Base-by-base conservation (phyloP, 2,888 invertebrate genomes). In the Ditylenchus weischeri region DNA sequence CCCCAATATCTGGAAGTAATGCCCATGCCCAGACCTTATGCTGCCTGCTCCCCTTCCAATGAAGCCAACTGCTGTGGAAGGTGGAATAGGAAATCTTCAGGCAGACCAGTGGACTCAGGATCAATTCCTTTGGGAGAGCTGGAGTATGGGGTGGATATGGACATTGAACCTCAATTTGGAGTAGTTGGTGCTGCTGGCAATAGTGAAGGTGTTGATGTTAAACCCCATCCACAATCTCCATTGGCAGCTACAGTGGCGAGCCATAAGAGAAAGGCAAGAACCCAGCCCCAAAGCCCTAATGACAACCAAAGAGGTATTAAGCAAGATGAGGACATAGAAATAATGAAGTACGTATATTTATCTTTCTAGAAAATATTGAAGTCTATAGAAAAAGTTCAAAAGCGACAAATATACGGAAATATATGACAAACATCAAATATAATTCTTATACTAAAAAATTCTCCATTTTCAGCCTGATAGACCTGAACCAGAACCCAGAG, bases 141-240 rank as follows among this genome's bases (percentile, higher is more conserved):
- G 13, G 54, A 54, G 29, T 54, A 54, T 54, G 54, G 54, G 11
- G 54, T 54, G 54, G 54, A 54, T 29, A 13, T 54, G 21, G 54
- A 54, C 23, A 29, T 23, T 54, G 54, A 54, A 18, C 43, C 43
- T 10, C 43, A 43, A 8, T 43, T 43, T 43, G 8, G 15, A 6
- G 43, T 43, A 15, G 43, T 13, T 3, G 43, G 8, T 43, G 3
- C 15, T 2, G 43, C 11, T 6, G 43, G 43, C 43, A 43, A 15
- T 43, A 43, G 43, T 43, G 8, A n/a, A n/a, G n/a, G n/a, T n/a
- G n/a, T n/a, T n/a, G n/a, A 8, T 8, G 43, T 43, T 43, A 43
- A 15, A 43, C 13, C 43, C 8, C 54, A 15, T 10, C 54, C 54
- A 1, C 8, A 7, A 11, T 54, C 54, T 54, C 54, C 54, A 10